Conservation (phyloP, 2,888 invertebrate genomes). For the Platycheirus rosarum region DNA sequence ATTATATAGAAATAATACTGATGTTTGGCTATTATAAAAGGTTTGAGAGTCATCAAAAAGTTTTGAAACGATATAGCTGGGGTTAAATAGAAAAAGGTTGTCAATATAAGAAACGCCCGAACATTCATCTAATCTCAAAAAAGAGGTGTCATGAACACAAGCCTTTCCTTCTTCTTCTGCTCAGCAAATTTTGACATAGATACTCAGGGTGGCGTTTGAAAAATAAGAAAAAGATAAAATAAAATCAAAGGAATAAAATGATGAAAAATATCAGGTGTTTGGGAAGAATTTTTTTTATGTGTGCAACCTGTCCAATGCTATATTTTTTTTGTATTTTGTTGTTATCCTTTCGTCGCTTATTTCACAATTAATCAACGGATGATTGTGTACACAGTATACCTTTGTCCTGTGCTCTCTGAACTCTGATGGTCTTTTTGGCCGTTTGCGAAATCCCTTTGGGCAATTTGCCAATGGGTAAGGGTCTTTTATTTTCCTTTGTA, state of each 20-base stretch:
- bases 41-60: constrained; percentile 37
- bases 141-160: constrained; percentile 65
- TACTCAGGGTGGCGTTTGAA: constrained; percentile 44
- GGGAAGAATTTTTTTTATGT: constrained; percentile 24
- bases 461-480: constrained; percentile 66
- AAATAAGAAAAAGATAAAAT: constrained; percentile 1
- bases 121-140: constrained; percentile 55
- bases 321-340: constrained; percentile 36
- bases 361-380: constrained; percentile 72
- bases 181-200: constrained; percentile 31
- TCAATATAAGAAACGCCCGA: constrained; percentile 52
- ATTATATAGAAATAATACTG: constrained; percentile 19
- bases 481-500: constrained; percentile 37
- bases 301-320: constrained; percentile 18
- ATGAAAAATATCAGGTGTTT: constrained; percentile 60
- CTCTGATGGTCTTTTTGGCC: constrained; percentile 53
- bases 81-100: constrained; percentile 37
- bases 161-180: constrained; percentile 20
- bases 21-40: constrained; percentile 36
- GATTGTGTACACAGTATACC: constrained; percentile 63
- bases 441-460: constrained; percentile 52
- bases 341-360: constrained; percentile 69
- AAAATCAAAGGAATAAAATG: constrained; percentile 28
- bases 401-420: constrained; percentile 37
- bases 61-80: constrained; percentile 28